Base-by-base conservation (phyloP, 2,888 invertebrate genomes). In the Marasmarcha lunaedactyla region DNA sequence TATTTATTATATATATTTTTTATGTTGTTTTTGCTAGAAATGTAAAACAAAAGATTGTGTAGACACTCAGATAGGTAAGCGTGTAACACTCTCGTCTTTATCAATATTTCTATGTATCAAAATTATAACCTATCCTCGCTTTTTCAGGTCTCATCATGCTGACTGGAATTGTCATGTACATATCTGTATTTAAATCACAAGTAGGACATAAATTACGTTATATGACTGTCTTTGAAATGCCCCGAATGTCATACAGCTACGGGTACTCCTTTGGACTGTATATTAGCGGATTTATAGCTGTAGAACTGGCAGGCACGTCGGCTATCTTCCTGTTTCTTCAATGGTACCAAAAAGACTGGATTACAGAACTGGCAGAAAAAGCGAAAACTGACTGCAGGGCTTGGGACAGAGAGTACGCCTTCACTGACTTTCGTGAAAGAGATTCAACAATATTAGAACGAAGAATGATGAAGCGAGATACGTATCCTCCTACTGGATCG, bases 131-230 rank as follows among this genome's bases (percentile, higher is more conserved):
- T n/a, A n/a, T n/a, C n/a, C n/a, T n/a, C n/a, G n/a, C n/a, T 34
- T 3, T 85, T 86, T 38, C 84, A 95, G 95, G 95, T 67, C 85
- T 95, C 47, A 86, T 94, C 50, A 94, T 95, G 92, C 87, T 95
- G 55, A 91, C 93, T 52, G 95, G 94, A 37, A 88, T 95, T 69
- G 93, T 95, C 59, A 93, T 95, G 87, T 95, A 95, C 87, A 94
- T 95, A 84, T 94, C 95, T 41, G 90, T 94, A 59, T 91, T 95
- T 69, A 95, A 95, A 74, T 91, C 94, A 7, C 95, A 95, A 87
- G 88, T 95, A 35, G 94, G 94, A 35, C 90, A 91, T 59, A 95
- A 95, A 72, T 84, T 95, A 43, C 87, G 93, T 45, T 90, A 94
- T 43, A 88, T 90, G 61, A 92, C 93, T 13, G 87, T 90, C 38